phyloP scores from a whole-genome alignment of 2,113 vertebrate species.

The Sinocyclocheilus grahami region DNA sequence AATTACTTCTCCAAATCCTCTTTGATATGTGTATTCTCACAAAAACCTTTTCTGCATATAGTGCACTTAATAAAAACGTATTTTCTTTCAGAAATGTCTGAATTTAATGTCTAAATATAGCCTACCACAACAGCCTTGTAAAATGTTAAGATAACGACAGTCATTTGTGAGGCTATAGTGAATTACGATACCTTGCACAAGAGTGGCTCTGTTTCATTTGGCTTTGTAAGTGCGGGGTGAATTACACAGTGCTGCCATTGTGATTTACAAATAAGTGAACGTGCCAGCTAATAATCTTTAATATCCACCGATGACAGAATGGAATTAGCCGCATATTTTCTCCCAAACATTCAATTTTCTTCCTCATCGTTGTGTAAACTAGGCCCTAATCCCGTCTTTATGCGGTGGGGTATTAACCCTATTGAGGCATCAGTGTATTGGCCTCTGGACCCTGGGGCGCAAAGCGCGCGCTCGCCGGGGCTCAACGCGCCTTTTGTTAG shows the following conservation, averaged over 20 bases:
- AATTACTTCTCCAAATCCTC: neutral
- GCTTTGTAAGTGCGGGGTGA: slow-evolving; percentile 80
- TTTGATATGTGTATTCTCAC: neutral
- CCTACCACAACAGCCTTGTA: slow-evolving; percentile 25
- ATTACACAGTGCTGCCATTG: slow-evolving; percentile 90
- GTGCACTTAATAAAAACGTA: neutral
- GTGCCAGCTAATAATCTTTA: slow-evolving; percentile 86
- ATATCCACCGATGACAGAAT: slow-evolving; percentile 98
- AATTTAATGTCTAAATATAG: neutral
- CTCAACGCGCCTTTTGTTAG: slow-evolving; percentile 78
- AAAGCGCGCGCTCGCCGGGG: slow-evolving; percentile 62
- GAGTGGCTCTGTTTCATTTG: slow-evolving; percentile 68
- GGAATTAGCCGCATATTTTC: slow-evolving; percentile 92
- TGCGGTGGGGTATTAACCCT: slow-evolving; percentile 74
- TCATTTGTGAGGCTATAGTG: slow-evolving; percentile 58
- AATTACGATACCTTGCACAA: slow-evolving; percentile 69
- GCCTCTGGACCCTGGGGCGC: slow-evolving; percentile 62
- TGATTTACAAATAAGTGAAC: slow-evolving; percentile 79
- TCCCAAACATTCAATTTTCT: slow-evolving; percentile 78
- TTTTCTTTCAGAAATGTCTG: neutral
- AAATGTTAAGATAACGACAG: slow-evolving; percentile 54
- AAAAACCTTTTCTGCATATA: neutral
- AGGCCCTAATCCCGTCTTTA: slow-evolving; percentile 83
- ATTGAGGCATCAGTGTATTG: slow-evolving; percentile 66
- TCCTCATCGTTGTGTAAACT: slow-evolving; percentile 75